Evolutionary conservation across 2,888 invertebrate genomes (phyloP).

Genomic region (Chalcis sispes): DNA sequence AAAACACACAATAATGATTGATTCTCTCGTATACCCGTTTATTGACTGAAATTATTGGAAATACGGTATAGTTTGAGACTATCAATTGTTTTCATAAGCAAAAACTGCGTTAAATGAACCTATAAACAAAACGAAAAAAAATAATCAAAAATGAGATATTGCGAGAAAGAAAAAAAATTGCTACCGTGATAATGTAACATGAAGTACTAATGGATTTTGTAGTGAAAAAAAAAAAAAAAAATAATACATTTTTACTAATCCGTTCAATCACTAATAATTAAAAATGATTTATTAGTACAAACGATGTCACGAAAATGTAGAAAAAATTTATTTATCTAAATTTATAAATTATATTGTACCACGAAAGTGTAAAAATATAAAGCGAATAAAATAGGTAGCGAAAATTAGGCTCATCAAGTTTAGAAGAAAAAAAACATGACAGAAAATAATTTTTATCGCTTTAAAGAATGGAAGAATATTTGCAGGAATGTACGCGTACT

Average conservation of each 20-base stretch:
- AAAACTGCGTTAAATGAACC: not conserved
- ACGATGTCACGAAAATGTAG: too few relatives aligned
- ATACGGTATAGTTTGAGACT: slow-evolving; percentile 26
- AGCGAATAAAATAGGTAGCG: too few relatives aligned
- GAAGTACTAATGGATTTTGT: slow-evolving; percentile 1
- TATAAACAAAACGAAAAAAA: slow-evolving; percentile 8
- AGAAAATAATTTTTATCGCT: too few relatives aligned
- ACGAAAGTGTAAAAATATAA: too few relatives aligned
- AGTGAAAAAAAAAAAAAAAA: not conserved
- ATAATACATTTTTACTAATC: not conserved
- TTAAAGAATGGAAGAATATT: too few relatives aligned
- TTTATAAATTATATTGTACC: too few relatives aligned
- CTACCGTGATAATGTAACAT: slow-evolving; percentile 1
- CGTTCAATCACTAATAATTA: too few relatives aligned
- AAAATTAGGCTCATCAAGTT: too few relatives aligned
- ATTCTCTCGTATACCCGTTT: slow-evolving; percentile 13
- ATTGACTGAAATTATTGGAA: slow-evolving; percentile 21
- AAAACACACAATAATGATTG: slow-evolving; percentile 8
- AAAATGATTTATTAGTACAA: too few relatives aligned
- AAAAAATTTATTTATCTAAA: too few relatives aligned
- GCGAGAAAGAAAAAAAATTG: not conserved
- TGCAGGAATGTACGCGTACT: too few relatives aligned
- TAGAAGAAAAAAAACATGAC: too few relatives aligned
- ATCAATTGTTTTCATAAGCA: slow-evolving; percentile 22
- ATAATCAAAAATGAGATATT: not conserved